phyloP scores from a whole-genome alignment of 2,113 vertebrate genomes.

The Puffinus mauretanicus region DNA sequence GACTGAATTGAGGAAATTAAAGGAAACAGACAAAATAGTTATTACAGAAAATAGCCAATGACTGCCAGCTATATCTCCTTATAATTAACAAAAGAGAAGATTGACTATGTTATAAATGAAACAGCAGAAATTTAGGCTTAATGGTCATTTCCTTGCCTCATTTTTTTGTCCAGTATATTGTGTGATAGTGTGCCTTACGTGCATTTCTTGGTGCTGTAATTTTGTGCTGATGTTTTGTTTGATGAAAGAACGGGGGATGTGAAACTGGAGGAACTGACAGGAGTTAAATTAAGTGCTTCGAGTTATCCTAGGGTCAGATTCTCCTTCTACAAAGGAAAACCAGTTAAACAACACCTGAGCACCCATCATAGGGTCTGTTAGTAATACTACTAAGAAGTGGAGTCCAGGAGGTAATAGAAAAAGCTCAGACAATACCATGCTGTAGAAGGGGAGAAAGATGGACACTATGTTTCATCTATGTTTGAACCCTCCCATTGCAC shows the following conservation, averaged over 20 bases:
- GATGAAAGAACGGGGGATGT: background rate
- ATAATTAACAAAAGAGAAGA: background rate
- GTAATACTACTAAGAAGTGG: background rate
- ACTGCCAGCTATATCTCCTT: background rate
- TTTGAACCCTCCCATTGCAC: background rate
- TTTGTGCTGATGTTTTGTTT: background rate
- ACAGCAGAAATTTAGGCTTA: background rate
- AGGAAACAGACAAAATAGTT: slow-evolving; percentile 20
- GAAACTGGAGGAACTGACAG: background rate
- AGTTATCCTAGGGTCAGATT: background rate
- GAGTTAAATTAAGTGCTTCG: background rate
- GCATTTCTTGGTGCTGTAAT: background rate
- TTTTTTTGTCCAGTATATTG: background rate
- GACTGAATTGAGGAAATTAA: slow-evolving; percentile 23
- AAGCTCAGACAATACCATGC: background rate
- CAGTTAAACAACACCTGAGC: background rate
- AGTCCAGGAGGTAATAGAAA: background rate
- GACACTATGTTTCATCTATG: background rate
- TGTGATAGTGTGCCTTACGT: background rate
- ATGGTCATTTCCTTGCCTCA: background rate
- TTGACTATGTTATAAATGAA: background rate
- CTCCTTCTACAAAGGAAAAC: background rate
- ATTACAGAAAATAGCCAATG: slow-evolving; percentile 5
- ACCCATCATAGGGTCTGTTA: background rate
- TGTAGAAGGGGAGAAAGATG: background rate